Conservation (phyloP, 2,797 vertebrate species). For the Poecilia picta region DNA sequence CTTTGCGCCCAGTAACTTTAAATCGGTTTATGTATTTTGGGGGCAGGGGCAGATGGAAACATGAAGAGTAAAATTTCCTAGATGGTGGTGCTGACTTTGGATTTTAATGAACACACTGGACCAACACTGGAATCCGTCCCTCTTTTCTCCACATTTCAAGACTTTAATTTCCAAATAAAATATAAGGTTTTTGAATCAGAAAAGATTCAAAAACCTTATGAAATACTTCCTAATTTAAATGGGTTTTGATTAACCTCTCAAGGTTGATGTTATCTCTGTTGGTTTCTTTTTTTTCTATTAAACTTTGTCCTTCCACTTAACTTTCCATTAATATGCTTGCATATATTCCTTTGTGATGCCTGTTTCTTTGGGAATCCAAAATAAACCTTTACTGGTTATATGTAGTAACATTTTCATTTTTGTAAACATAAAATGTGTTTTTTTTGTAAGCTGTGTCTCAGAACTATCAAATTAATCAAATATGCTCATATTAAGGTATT, state of each 20-base stretch:
- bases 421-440: background rate
- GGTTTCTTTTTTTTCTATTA: background rate
- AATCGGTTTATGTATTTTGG: no score
- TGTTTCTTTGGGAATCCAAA: background rate
- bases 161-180: background rate
- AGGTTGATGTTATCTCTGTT: background rate
- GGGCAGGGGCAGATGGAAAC: background rate
- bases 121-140: background rate
- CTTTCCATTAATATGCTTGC: background rate
- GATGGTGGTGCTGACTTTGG: background rate
- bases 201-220: background rate
- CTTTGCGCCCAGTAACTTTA: no score
- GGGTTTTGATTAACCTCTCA: background rate
- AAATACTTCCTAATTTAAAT: background rate
- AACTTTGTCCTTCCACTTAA: background rate
- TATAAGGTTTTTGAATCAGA: background rate
- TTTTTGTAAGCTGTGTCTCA: background rate
- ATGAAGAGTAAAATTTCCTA: background rate
- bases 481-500: background rate
- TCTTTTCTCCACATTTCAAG: background rate
- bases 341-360: background rate
- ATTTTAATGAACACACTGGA: background rate
- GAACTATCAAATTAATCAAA: background rate
- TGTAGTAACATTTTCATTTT: background rate
- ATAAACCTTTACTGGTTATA: background rate